A percentile compares a stretch with the other conserved stretches of the same genome.
These are phyloP conservation scores for Bombus ignitus DNA, from an alignment of 1,140 invertebrate genomes.

Conservation along the genomic window DNA sequence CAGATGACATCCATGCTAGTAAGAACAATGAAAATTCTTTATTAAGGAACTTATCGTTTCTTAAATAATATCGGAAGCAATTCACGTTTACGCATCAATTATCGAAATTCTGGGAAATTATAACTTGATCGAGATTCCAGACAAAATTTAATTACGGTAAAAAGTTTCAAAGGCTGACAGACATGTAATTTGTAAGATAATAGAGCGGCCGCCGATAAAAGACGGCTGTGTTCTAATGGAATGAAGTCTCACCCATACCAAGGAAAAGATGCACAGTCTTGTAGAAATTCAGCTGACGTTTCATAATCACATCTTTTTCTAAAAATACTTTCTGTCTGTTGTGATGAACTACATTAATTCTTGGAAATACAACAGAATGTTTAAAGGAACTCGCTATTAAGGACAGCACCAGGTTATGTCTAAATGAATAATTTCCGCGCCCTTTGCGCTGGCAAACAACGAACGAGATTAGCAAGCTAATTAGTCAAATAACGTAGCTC, in stretches of 20 bases:
- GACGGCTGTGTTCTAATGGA: constrained; percentile 1
- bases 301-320: too few species aligned
- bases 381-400: not conserved
- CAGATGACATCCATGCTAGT: not conserved
- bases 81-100: constrained; percentile 39
- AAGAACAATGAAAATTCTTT: constrained; percentile 21
- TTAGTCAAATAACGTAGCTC: constrained; percentile 38
- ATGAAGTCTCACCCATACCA: too few species aligned
- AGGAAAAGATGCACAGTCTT: too few species aligned
- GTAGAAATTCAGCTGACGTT: too few species aligned
- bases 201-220: constrained; percentile 34
- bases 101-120: constrained; percentile 48
- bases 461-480: constrained; percentile 29
- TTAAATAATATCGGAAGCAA: constrained; percentile 18
- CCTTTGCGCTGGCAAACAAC: not conserved
- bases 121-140: constrained; percentile 51
- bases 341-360: too few species aligned
- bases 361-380: not conserved
- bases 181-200: constrained; percentile 60
- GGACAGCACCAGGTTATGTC: not conserved
- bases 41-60: constrained; percentile 15
- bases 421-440: constrained; percentile 14
- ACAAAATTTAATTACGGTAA: constrained; percentile 59
- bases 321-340: too few species aligned
- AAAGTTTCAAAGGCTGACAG: constrained; percentile 57